Base-by-base conservation (phyloP, 2,797 vertebrate genomes). In the Tokudaia tokunoshimensis region DNA sequence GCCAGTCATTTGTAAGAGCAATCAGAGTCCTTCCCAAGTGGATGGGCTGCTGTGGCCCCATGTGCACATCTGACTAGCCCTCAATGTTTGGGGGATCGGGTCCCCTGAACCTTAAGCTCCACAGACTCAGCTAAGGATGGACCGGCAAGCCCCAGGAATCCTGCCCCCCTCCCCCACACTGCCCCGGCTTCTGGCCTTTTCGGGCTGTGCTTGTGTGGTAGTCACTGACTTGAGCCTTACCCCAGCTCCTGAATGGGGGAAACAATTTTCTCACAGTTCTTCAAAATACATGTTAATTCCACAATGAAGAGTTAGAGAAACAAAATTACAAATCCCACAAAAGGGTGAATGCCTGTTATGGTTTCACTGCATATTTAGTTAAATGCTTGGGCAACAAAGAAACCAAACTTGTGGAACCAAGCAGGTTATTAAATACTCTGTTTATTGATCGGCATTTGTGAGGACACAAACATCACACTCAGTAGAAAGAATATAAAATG, bases 401-500 rank as follows among this genome's bases (percentile, higher is more conserved):
- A 50, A 92, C 29, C 97, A 79, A 59, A 37, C 74, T 79, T 65
- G 59, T 79, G 37, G 81, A 96, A 75, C 95, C 93, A 96, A 76
- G 79, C 96, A 83, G 91, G 91, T 98, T 98, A 98, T 98, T 98
- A 98, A 98, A 98, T 98, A 98, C 97, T 98, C 96, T 97, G 88
- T 98, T 98, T 98, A 99, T 99, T 99, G 97, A 97, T 98, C 52
- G 94, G 96, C 91, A 98, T 98, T 98, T 98, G 98, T 98, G 98
- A 98, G 97, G 96, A 98, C 97, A 98, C 97, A 98, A 98, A 98
- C 98, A 98, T 98, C 98, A 97, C 96, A 98, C 98, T 95, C 98
- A 98, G 98, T 98, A 99, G 98, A 99, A 99, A 99, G 99, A 99
- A 98, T 99, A 99, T 98, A 99, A 92, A 99, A 98, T 97, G 98